Conservation (phyloP, 2,113 vertebrate genomes). For the Cavia aperea region DNA sequence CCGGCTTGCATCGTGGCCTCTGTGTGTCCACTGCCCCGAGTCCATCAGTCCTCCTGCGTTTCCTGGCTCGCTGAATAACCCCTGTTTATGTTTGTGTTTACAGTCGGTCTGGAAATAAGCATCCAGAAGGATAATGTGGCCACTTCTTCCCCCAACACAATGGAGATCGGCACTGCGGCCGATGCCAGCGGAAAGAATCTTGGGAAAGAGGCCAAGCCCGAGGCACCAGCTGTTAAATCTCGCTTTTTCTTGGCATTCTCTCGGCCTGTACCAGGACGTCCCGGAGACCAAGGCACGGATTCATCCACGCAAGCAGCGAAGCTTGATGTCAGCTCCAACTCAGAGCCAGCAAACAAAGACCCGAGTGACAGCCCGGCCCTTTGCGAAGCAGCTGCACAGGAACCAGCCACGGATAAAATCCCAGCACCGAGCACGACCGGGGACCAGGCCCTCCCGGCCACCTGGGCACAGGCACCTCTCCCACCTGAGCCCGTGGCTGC, state of each 20-base stretch:
- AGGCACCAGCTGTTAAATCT: constrained; percentile 70
- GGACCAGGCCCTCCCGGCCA: background rate
- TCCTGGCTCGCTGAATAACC: constrained; percentile 61
- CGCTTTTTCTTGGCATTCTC: constrained; percentile 72
- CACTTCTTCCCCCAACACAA: constrained; percentile 64
- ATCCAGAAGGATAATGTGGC: constrained; percentile 69
- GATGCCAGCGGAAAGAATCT: constrained; percentile 65
- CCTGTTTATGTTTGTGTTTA: constrained; percentile 69
- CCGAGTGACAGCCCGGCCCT: constrained; percentile 47
- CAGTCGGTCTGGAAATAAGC: constrained; percentile 72
- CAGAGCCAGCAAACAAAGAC: constrained; percentile 56
- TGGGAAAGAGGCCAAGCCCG: constrained; percentile 69
- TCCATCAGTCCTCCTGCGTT: constrained; percentile 50
- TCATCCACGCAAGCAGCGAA: constrained; percentile 39
- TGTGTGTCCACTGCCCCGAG: background rate
- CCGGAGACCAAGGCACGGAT: constrained; percentile 61
- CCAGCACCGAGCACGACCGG: background rate
- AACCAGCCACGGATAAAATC: constrained; percentile 36
- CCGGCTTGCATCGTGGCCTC: background rate
- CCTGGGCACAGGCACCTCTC: rapidly evolving
- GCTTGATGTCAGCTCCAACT: constrained; percentile 62
- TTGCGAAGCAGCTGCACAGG: constrained; percentile 39
- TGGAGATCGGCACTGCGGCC: constrained; percentile 53
- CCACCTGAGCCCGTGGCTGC: constrained; percentile 32
- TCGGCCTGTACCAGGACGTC: constrained; percentile 77